These are phyloP conservation scores for Hyalella azteca DNA, from an alignment of 2,888 invertebrate species.

Conservation along the genomic window DNA sequence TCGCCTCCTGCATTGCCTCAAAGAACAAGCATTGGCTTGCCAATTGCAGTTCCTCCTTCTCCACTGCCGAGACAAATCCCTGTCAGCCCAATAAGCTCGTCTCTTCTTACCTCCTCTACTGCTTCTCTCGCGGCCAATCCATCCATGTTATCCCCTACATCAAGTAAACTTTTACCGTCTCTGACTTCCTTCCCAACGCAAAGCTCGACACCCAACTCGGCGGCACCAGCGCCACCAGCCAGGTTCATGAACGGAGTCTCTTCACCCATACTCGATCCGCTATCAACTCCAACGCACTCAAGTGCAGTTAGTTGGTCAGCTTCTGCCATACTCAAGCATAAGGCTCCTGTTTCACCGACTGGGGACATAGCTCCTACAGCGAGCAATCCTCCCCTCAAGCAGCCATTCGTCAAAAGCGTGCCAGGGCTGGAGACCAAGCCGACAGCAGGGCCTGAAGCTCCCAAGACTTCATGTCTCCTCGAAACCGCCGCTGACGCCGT, in stretches of 20 bases:
- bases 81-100: not conserved
- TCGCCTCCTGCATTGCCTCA: constrained; percentile 29
- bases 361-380: not conserved
- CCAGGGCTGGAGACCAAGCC: not conserved
- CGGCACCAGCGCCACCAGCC: not conserved
- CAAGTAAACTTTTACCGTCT: not conserved
- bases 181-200: not conserved
- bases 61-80: not conserved
- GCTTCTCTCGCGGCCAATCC: not conserved
- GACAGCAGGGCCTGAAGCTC: no score
- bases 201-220: constrained; percentile 15
- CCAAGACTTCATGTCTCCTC: no score
- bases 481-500: no score
- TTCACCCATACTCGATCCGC: constrained; percentile 16
- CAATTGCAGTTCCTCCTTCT: not conserved
- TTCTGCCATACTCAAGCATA: not conserved
- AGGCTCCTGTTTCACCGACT: not conserved
- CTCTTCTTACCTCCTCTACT: not conserved
- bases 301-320: constrained; percentile 12
- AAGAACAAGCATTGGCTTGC: constrained; percentile 3
- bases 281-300: not conserved
- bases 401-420: not conserved
- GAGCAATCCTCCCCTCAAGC: not conserved
- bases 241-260: constrained; percentile 34
- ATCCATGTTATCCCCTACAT: not conserved